Conservation (phyloP, 2,797 vertebrate species). For the Aldrovandia affinis region DNA sequence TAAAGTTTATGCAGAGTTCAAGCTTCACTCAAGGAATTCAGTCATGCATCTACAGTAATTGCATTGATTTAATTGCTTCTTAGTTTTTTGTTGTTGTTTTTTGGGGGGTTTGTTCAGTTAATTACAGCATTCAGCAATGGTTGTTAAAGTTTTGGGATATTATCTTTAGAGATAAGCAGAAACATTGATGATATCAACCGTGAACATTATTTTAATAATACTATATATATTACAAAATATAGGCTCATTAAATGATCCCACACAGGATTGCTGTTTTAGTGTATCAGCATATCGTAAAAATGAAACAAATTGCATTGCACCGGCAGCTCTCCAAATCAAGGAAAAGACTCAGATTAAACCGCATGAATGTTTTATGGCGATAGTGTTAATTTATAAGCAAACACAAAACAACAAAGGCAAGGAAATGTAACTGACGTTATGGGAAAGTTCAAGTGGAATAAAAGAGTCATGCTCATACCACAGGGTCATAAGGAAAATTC, state of each 20-base stretch:
- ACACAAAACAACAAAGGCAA: conserved; percentile 7
- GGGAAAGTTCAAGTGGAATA: neutral
- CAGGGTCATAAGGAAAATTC: neutral
- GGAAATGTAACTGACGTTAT: neutral
- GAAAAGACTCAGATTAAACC: conserved; percentile 58
- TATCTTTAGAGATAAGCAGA: conserved; percentile 16
- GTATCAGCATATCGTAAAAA: conserved; percentile 53
- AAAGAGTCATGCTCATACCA: neutral
- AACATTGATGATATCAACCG: conserved; percentile 18
- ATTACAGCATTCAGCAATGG: neutral
- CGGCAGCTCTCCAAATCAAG: conserved; percentile 55
- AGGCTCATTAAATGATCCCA: conserved; percentile 56
- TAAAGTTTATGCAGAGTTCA: neutral
- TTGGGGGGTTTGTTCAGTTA: neutral
- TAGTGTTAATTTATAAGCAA: conserved; percentile 47
- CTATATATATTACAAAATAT: neutral
- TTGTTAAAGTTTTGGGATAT: conserved; percentile 8
- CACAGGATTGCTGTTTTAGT: conserved; percentile 48
- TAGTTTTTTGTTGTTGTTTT: no score
- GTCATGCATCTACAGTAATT: neutral
- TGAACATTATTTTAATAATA: conserved; percentile 1
- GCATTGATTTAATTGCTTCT: neutral
- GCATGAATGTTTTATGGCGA: conserved; percentile 47
- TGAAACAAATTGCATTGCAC: conserved; percentile 46
- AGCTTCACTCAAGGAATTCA: conserved; percentile 8